Evolutionary conservation across 2,113 vertebrate species (phyloP), one percentile per base, ranked within the genome.

Genomic region (Cyanistes caeruleus): DNA sequence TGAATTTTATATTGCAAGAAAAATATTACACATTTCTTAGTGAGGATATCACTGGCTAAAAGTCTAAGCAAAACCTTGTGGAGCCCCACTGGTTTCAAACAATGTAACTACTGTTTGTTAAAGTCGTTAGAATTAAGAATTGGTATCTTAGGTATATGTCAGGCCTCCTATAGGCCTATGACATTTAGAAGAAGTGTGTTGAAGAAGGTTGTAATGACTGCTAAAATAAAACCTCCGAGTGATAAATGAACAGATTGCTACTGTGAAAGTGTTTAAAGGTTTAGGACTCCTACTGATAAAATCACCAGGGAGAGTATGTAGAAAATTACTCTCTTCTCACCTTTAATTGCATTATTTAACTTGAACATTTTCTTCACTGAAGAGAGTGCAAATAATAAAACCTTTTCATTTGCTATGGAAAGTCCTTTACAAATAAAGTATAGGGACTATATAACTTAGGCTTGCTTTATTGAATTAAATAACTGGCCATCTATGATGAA

Each of bases 271-370:
- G 39, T 95, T 93, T 97, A 96, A 97, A 96, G 56, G 84, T 95
- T 96, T 95, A 94, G 92, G 70, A 96, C 77, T 96, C 87, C 94
- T 88, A 44, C 64, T 91, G 93, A 94, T 95, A 90, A 96, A 97
- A 89, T 19, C 78, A 80, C 84, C 77, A 82, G 89, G 80, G 84
- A 95, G 83, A 94, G 70, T 87, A 95, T 87, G 65, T 85, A 93
- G 94, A 96, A 95, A 97, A 97, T 95, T 92, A 73, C 74, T 91
- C 91, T 91, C 53, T 92, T 97, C 93, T 97, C 79, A 95, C 90
- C 90, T 97, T 96, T 97, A 97, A 97, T 97, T 97, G 48, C 62
- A 80, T 97, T 97, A 95, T 93, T 97, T 97, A 97, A 96, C 86
- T 94, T 86, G 86, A 97, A 82, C 52, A n/a, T 89, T 91, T 84